Conservation (phyloP, 1,140 invertebrate species). For the Drosophila teissieri region DNA sequence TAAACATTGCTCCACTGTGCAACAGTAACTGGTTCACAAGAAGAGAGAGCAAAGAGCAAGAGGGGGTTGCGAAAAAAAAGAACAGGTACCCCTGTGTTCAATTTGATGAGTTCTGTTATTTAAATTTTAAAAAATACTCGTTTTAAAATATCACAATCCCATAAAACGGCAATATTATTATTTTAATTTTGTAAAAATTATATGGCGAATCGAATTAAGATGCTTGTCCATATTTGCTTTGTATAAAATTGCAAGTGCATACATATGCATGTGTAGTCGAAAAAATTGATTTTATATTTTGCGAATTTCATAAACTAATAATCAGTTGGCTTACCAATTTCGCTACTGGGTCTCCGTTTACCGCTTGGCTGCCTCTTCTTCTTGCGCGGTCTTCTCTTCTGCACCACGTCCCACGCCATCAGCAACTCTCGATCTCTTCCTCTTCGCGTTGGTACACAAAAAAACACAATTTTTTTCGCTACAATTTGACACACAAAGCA, state of each 20-base stretch:
- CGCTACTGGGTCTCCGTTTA: slow-evolving; percentile 20
- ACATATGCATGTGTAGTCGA: too few species aligned
- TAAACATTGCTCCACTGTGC: background rate
- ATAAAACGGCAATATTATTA: background rate
- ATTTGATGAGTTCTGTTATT: background rate
- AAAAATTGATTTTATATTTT: too few species aligned
- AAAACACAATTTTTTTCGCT: slow-evolving; percentile 51
- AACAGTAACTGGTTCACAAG: background rate
- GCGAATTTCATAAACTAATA: background rate
- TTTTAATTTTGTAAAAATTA: background rate
- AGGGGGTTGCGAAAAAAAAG: background rate
- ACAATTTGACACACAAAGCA: slow-evolving; percentile 68
- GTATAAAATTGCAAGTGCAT: too few species aligned
- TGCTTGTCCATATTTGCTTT: too few species aligned
- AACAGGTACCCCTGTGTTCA: slow-evolving; percentile 28
- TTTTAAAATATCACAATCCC: too few species aligned
- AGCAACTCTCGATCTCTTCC: slow-evolving; percentile 19
- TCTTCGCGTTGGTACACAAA: slow-evolving; percentile 37
- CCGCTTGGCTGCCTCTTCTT: slow-evolving; percentile 19
- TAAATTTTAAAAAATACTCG: background rate
- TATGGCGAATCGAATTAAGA: too few species aligned
- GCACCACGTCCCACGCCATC: background rate
- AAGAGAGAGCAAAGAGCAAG: slow-evolving; percentile 4
- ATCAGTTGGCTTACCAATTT: slow-evolving; percentile 8
- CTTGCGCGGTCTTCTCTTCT: slow-evolving; percentile 7